These are phyloP conservation scores for Atherix ibis DNA, from an alignment of 2,888 invertebrate species.

Conservation along the genomic window DNA sequence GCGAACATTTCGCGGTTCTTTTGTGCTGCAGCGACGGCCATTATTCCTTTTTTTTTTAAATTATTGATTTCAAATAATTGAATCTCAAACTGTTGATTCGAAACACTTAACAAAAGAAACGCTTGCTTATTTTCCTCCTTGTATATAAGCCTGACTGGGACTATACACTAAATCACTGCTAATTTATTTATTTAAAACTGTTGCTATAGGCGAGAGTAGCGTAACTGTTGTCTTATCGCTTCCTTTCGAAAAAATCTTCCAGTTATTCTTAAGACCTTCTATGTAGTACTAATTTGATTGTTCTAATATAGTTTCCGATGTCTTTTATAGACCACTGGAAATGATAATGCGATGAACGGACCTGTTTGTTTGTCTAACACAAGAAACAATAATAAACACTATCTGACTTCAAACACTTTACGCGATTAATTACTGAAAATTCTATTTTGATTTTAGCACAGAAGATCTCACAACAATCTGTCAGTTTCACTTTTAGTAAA, in stretches of 20 bases:
- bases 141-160: not conserved
- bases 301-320: no score
- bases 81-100: conserved; percentile 5
- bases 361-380: no score
- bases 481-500: no score
- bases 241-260: no score
- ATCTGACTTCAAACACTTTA: no score
- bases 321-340: no score
- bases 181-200: not conserved
- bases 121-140: conserved; percentile 3
- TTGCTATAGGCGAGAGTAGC: not conserved
- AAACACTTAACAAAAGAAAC: conserved; percentile 2
- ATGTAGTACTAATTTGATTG: no score
- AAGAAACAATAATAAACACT: no score
- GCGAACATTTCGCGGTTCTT: conserved; percentile 94
- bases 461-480: no score
- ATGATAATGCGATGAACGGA: no score
- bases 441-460: conserved; percentile 1
- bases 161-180: conserved; percentile 6
- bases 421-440: no score
- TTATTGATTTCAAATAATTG: conserved; percentile 7
- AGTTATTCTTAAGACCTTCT: no score
- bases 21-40: conserved; percentile 83
- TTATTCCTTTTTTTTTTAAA: conserved; percentile 34
- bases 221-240: conserved; percentile 11